Evolutionary conservation across 2,113 vertebrate species (phyloP), one percentile per base, ranked within the genome.

Genomic region (Vireo altiloquus): DNA sequence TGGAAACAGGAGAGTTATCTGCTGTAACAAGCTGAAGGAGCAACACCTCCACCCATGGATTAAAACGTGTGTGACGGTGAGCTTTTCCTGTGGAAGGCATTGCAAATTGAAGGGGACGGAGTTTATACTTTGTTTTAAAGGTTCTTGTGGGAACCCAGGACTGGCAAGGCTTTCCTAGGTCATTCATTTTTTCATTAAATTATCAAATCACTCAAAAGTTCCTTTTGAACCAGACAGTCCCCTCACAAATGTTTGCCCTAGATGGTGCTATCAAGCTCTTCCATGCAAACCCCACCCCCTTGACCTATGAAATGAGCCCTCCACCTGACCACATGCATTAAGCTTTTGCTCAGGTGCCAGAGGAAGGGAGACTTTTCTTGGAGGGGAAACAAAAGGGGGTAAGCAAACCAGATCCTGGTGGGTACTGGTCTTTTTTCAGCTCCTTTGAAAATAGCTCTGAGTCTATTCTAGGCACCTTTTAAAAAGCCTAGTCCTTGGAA

Each of bases 241-340:
- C 13, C 19, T 88, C 19, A 33, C 10, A 47, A 54, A 31, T 72
- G 25, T 53, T 72, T 53, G 31, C 25, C 4, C 4, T 37, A 54
- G n/a, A 47, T 69, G 13, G 39, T 42, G 8, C 52, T 70, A 27
- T 65, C n/a, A 76, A n/a, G 15, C 10, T 74, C 22, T 89, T 57
- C 23, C 15, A 52, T 25, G 7, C 37, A 53, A 37, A 49, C 5
- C 1, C 30, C 27, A 7, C 11, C 9, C 6, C 13, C 4, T 0
- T 17, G 33, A 54, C 39, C 30, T 47, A 4, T 37, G 50, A 77
- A 82, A 66, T 50, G 42, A 15, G 6, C 42, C 11, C 11, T 64
- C 6, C 23, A 14, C 35, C 59, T 78, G 35, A n/a, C 24, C 19
- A 7, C 5, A 4, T 10, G 4, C 52, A 65, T 65, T 10, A 61